These are phyloP conservation scores for Sipha flava DNA, from an alignment of 1,140 invertebrate species.

Conservation along the genomic window DNA sequence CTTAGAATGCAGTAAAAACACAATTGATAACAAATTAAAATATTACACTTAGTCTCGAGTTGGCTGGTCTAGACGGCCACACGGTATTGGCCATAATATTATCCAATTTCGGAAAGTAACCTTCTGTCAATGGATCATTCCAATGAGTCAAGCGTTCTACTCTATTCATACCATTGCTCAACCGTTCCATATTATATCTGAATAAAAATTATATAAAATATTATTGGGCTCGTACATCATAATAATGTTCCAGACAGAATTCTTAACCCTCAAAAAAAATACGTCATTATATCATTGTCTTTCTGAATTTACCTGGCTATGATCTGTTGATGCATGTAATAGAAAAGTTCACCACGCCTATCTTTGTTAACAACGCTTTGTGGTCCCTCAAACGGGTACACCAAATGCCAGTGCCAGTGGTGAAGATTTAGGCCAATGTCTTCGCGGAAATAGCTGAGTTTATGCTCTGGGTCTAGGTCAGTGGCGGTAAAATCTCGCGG, in stretches of 20 bases:
- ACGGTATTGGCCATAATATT: slow-evolving; percentile 54
- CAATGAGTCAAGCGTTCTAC: slow-evolving; percentile 53
- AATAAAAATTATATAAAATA: slow-evolving; percentile 25
- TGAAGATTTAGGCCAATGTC: slow-evolving; percentile 64
- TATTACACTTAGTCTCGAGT: slow-evolving; percentile 45
- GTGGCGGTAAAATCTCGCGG: slow-evolving; percentile 64
- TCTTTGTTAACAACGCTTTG: slow-evolving; percentile 55
- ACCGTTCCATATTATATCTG: slow-evolving; percentile 62
- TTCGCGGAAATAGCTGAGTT: slow-evolving; percentile 62
- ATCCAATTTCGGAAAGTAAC: slow-evolving; percentile 65
- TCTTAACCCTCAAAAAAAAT: too few relatives aligned
- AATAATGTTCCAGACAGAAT: too few relatives aligned
- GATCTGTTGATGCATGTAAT: slow-evolving; percentile 70
- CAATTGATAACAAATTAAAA: background rate
- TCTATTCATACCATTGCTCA: slow-evolving; percentile 53
- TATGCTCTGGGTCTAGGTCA: slow-evolving; percentile 63
- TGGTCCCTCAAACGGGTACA: slow-evolving; percentile 44
- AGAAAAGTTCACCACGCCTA: slow-evolving; percentile 65
- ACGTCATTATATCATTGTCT: too few relatives aligned
- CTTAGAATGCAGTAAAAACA: background rate
- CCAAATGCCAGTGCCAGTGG: slow-evolving; percentile 65
- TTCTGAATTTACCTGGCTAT: slow-evolving; percentile 50
- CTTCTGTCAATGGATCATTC: slow-evolving; percentile 55
- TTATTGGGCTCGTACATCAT: background rate
- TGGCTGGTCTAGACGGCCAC: slow-evolving; percentile 55